Conservation (phyloP, 1,140 invertebrate species). For the Thaumetopoea pityocampa region DNA sequence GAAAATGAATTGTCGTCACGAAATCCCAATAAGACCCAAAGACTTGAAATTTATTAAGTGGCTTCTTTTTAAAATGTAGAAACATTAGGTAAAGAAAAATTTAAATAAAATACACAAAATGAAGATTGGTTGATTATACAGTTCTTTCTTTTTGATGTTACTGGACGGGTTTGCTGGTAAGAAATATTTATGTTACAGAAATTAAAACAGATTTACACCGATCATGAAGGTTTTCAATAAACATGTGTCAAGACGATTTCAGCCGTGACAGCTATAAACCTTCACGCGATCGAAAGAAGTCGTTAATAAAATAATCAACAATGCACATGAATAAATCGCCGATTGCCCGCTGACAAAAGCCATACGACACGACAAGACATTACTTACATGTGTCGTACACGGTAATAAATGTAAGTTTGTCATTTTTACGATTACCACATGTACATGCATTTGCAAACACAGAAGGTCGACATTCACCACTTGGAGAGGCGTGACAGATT, state of each 20-base stretch:
- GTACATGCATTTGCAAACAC: conserved; percentile 44
- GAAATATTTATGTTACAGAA: too few species aligned
- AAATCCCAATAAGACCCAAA: too few species aligned
- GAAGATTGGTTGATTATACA: too few species aligned
- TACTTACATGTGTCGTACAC: conserved; percentile 51
- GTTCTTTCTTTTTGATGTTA: too few species aligned
- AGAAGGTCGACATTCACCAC: conserved; percentile 35
- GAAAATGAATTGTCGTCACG: too few species aligned
- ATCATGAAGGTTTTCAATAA: conserved; percentile 25
- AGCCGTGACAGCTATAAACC: conserved; percentile 17
- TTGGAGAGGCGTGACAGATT: conserved; percentile 39
- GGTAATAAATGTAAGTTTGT: conserved; percentile 59
- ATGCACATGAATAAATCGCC: conserved; percentile 54
- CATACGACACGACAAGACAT: conserved; percentile 49
- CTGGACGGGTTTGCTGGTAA: too few species aligned
- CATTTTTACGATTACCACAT: conserved; percentile 58
- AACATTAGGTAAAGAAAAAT: too few species aligned
- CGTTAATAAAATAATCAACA: conserved; percentile 61
- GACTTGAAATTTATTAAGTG: too few species aligned
- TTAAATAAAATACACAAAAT: too few species aligned
- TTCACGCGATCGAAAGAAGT: conserved; percentile 28
- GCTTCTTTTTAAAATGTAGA: too few species aligned
- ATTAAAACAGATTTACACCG: too few species aligned
- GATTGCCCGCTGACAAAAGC: conserved; percentile 64
- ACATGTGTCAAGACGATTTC: conserved; percentile 16